phyloP scores from a whole-genome alignment of 1,140 invertebrate species.

The Chironomus tepperi region DNA sequence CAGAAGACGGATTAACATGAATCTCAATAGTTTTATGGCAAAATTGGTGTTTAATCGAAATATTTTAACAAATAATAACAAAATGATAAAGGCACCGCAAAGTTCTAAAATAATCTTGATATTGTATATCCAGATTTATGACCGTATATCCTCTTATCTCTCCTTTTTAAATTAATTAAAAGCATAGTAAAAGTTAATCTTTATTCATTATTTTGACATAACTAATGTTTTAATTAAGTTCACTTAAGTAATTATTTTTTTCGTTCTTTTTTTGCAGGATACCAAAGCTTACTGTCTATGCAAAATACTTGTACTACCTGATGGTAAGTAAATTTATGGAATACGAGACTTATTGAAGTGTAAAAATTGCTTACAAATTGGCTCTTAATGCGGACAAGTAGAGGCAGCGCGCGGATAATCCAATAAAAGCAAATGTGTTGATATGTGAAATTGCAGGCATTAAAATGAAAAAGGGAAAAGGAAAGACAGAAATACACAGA shows the following conservation, averaged over 20 bases:
- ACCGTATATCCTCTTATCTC: too few relatives aligned
- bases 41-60: slow-evolving; percentile 8
- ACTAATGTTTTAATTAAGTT: too few relatives aligned
- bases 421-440: slow-evolving; percentile 13
- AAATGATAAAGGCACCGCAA: too few relatives aligned
- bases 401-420: slow-evolving; percentile 10
- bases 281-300: slow-evolving; percentile 23
- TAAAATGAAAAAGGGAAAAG: background rate
- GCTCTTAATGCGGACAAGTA: background rate
- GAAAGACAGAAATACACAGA: background rate
- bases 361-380: background rate
- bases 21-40: background rate
- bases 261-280: background rate
- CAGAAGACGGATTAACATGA: background rate
- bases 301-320: slow-evolving; percentile 19
- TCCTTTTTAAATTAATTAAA: background rate
- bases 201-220: background rate
- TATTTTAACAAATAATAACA: background rate
- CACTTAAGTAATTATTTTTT: background rate
- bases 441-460: slow-evolving; percentile 7
- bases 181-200: background rate
- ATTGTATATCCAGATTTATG: too few relatives aligned
- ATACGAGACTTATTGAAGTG: background rate
- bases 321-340: slow-evolving; percentile 9
- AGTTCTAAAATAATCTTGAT: too few relatives aligned